A percentile compares a stretch with the other conserved stretches of the same genome.
Evolutionary conservation across 2,113 vertebrate species (phyloP).

Genomic region (Sinocyclocheilus anshuiensis): DNA sequence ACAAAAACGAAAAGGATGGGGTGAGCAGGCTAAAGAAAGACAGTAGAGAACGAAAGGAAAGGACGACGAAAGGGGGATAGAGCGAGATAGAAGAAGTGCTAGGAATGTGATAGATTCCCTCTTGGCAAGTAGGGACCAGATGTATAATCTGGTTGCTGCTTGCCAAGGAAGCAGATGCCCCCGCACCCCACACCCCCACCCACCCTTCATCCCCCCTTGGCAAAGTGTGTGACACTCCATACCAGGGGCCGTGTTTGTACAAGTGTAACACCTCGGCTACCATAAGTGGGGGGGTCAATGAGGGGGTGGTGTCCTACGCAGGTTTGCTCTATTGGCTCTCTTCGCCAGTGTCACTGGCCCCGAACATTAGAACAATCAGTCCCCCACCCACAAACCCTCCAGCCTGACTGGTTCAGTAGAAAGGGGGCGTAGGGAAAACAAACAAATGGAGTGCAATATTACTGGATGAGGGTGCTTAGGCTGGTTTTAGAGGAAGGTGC

Average conservation of each 20-base stretch:
- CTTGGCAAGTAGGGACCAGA: slow-evolving; percentile 70
- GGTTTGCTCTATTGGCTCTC: slow-evolving; percentile 64
- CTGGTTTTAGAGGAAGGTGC: slow-evolving; percentile 73
- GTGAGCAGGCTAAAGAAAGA: slow-evolving; percentile 42
- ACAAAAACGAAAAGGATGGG: slow-evolving; percentile 60
- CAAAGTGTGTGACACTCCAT: slow-evolving; percentile 58
- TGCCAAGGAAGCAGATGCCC: slow-evolving; percentile 47
- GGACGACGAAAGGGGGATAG: slow-evolving; percentile 36
- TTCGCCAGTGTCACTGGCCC: slow-evolving; percentile 67
- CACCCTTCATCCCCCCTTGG: slow-evolving; percentile 60
- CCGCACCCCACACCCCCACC: neutral
- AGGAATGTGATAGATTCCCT: slow-evolving; percentile 73
- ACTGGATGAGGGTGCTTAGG: slow-evolving; percentile 63
- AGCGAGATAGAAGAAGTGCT: slow-evolving; percentile 63
- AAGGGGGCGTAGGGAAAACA: slow-evolving; percentile 49
- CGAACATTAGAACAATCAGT: slow-evolving; percentile 73
- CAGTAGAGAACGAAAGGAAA: slow-evolving; percentile 46
- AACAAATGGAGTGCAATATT: slow-evolving; percentile 56
- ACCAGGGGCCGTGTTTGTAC: slow-evolving; percentile 68
- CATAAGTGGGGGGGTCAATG: slow-evolving; percentile 64
- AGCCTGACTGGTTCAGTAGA: slow-evolving; percentile 71
- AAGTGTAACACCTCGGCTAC: slow-evolving; percentile 72
- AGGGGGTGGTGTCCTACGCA: slow-evolving; percentile 63
- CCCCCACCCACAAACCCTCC: slow-evolving; percentile 74
- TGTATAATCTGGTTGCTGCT: slow-evolving; percentile 71